These are phyloP conservation scores for Abrostola tripartita DNA, from an alignment of 2,888 invertebrate species.

Conservation along the genomic window DNA sequence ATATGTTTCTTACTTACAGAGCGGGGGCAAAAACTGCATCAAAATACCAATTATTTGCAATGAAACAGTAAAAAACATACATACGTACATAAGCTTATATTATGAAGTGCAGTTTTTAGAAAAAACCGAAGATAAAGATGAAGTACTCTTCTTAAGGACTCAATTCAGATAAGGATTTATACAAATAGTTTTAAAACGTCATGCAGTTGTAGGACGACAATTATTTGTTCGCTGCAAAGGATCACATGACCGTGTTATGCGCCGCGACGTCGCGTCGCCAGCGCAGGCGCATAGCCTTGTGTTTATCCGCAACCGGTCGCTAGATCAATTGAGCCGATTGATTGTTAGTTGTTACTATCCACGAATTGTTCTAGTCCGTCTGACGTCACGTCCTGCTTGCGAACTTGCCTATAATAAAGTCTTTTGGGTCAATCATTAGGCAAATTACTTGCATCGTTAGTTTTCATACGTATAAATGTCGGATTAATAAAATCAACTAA, in stretches of 20 bases:
- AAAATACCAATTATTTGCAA: too few relatives aligned
- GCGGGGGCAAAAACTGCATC: too few relatives aligned
- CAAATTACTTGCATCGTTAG: constrained; percentile 50
- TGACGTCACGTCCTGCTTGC: constrained; percentile 64
- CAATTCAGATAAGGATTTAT: constrained; percentile 43
- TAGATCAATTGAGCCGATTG: constrained; percentile 65
- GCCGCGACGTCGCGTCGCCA: constrained; percentile 23
- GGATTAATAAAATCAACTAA: constrained; percentile 26
- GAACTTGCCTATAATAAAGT: constrained; percentile 53
- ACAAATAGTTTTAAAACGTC: constrained; percentile 47
- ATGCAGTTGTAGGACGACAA: constrained; percentile 27
- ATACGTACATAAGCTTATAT: too few relatives aligned
- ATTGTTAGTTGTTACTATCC: constrained; percentile 65
- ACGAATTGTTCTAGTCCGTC: constrained; percentile 57
- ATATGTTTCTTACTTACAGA: too few relatives aligned
- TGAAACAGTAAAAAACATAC: too few relatives aligned
- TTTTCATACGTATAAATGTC: constrained; percentile 18
- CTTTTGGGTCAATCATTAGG: constrained; percentile 65
- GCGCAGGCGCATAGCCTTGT: constrained; percentile 56
- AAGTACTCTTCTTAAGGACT: constrained; percentile 18
- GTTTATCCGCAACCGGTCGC: constrained; percentile 55
- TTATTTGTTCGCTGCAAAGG: constrained; percentile 48
- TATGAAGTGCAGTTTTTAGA: too few relatives aligned
- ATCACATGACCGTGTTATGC: constrained; percentile 60
- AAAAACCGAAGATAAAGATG: constrained; percentile 16